Conservation (phyloP, 2,797 vertebrate genomes). For the Anguilla obscura region DNA sequence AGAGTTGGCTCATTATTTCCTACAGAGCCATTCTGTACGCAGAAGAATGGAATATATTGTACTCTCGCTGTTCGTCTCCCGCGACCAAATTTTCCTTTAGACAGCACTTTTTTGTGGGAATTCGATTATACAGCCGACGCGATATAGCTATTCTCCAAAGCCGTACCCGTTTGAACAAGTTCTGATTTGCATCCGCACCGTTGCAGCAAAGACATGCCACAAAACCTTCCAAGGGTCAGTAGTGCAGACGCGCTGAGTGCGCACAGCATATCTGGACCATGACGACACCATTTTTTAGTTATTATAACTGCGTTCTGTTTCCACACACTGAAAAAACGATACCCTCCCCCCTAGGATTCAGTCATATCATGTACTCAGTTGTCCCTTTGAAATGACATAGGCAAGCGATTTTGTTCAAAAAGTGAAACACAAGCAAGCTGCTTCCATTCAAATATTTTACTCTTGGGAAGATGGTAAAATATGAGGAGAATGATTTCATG, state of each 20-base stretch:
- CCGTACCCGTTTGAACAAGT: neutral
- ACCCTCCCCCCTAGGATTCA: neutral
- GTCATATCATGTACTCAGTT: neutral
- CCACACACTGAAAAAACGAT: neutral
- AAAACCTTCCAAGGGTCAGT: slow-evolving; percentile 4
- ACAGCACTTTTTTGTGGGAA: neutral
- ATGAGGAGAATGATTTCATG: neutral
- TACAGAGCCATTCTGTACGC: neutral
- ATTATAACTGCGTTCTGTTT: neutral
- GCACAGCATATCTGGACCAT: neutral
- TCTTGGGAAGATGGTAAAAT: neutral
- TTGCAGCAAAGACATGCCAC: neutral
- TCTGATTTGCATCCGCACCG: neutral
- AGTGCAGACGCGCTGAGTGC: neutral
- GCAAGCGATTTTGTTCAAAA: neutral
- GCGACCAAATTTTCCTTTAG: neutral
- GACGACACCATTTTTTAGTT: neutral
- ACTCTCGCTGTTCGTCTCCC: neutral
- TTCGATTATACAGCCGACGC: neutral
- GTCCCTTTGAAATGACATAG: neutral
- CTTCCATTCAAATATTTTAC: neutral
- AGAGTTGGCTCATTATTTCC: slow-evolving; percentile 57
- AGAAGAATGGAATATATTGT: slow-evolving; percentile 7
- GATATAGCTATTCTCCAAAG: neutral
- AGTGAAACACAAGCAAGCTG: neutral